These are phyloP conservation scores for Danionella cerebrum DNA, from an alignment of 2,113 vertebrate genomes.

Conservation along the genomic window DNA sequence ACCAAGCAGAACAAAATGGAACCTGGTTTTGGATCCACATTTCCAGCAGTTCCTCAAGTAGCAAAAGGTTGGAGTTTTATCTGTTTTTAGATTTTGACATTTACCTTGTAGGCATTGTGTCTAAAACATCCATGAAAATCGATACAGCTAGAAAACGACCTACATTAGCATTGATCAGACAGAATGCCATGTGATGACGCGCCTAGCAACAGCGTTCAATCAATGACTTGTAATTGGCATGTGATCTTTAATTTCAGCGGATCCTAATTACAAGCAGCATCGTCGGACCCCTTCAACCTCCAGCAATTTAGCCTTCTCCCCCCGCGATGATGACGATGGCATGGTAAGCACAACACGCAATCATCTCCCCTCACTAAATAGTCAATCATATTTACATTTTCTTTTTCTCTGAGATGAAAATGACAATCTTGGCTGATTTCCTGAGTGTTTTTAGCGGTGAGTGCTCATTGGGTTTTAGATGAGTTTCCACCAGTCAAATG, in stretches of 20 bases:
- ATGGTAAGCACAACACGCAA: constrained; percentile 76
- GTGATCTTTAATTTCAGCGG: constrained; percentile 59
- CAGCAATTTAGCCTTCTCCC: constrained; percentile 87
- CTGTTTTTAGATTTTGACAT: too few species aligned
- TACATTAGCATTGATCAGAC: neutral
- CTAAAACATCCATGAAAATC: neutral
- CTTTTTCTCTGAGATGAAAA: neutral
- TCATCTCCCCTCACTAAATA: neutral
- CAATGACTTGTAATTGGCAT: neutral
- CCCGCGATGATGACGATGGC: constrained; percentile 86
- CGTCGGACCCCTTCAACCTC: constrained; percentile 89
- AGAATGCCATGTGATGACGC: neutral
- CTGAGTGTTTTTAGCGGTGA: neutral
- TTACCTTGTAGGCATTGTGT: too few species aligned
- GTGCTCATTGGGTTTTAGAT: too few species aligned
- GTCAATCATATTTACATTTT: constrained; percentile 7
- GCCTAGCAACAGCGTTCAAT: neutral
- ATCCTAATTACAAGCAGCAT: constrained; percentile 87
- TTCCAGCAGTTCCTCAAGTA: constrained; percentile 80
- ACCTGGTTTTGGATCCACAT: constrained; percentile 84
- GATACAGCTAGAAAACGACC: neutral
- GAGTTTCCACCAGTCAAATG: too few species aligned
- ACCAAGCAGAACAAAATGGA: constrained; percentile 90
- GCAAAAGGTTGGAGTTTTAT: constrained; percentile 59
- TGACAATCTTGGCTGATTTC: neutral